These are phyloP conservation scores for Eidolon dupreanum DNA, from an alignment of 2,797 vertebrate species.

Conservation along the genomic window DNA sequence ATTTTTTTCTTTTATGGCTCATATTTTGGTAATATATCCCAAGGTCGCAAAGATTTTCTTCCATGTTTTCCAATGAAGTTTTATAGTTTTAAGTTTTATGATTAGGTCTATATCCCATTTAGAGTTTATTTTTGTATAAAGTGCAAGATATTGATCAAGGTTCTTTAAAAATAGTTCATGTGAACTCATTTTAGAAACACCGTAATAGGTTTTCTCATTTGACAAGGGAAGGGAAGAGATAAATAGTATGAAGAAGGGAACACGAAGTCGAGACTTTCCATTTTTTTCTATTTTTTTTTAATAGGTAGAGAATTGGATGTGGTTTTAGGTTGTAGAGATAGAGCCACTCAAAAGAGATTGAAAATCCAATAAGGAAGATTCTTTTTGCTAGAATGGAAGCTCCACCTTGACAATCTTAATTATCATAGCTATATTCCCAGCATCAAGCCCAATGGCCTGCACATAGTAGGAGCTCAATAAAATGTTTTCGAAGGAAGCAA, in stretches of 20 bases:
- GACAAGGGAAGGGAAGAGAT: background rate
- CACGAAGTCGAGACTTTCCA: background rate
- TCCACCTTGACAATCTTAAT: background rate
- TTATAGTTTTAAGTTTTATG: background rate
- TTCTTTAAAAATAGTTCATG: constrained; percentile 1
- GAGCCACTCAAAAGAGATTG: background rate
- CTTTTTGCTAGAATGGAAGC: background rate
- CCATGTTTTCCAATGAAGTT: background rate
- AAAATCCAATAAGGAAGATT: background rate
- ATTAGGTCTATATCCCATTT: background rate
- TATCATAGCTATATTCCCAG: background rate
- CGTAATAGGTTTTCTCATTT: background rate
- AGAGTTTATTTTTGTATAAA: background rate
- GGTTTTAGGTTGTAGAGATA: background rate
- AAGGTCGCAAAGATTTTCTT: background rate
- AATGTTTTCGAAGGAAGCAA: background rate
- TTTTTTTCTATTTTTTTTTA: background rate
- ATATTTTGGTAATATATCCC: background rate
- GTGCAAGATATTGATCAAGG: background rate
- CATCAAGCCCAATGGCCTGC: background rate
- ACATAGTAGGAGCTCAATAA: background rate
- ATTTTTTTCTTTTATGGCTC: background rate
- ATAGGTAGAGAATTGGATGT: background rate
- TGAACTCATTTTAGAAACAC: constrained; percentile 18
- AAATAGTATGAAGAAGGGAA: background rate